A percentile compares a stretch with the other conserved stretches of the same genome.
phyloP scores from a whole-genome alignment of 2,888 invertebrate species.

The Dendrolimus houi region DNA sequence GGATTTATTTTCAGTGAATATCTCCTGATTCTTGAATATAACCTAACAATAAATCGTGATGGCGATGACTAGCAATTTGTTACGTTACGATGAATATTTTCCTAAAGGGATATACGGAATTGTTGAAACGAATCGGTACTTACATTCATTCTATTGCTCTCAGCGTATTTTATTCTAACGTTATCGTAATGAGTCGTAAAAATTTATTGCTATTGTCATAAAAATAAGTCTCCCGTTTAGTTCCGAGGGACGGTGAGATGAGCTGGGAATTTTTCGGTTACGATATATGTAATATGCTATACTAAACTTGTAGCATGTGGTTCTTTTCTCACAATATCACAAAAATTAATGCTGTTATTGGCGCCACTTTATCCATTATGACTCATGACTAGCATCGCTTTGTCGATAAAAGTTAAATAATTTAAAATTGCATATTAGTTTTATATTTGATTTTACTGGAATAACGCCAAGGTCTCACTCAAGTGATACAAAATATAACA shows the following conservation, averaged over 20 bases:
- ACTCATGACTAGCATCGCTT: neutral
- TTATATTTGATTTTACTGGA: neutral
- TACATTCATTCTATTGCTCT: constrained; percentile 46
- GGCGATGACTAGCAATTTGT: constrained; percentile 24
- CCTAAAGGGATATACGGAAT: constrained; percentile 29
- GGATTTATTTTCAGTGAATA: constrained; percentile 51
- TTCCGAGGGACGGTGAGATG: constrained; percentile 26
- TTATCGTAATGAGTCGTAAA: constrained; percentile 63
- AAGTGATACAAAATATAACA: neutral
- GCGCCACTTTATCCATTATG: too few relatives aligned
- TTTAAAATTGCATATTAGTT: neutral
- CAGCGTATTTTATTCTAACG: constrained; percentile 50
- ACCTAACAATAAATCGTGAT: constrained; percentile 41
- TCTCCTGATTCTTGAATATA: constrained; percentile 27
- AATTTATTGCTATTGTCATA: constrained; percentile 51
- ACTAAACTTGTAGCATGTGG: too few relatives aligned
- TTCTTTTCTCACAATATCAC: too few relatives aligned
- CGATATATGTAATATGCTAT: constrained; percentile 14
- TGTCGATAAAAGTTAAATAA: neutral
- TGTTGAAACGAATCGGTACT: constrained; percentile 13
- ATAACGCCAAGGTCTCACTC: neutral
- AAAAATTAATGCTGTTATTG: neutral
- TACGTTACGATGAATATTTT: constrained; percentile 33
- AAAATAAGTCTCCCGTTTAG: constrained; percentile 45
- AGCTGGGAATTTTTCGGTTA: constrained; percentile 29